Evolutionary conservation across 2,888 invertebrate genomes (phyloP), one percentile per base, ranked within the genome.

Genomic region (Chloroclystis v-ata): DNA sequence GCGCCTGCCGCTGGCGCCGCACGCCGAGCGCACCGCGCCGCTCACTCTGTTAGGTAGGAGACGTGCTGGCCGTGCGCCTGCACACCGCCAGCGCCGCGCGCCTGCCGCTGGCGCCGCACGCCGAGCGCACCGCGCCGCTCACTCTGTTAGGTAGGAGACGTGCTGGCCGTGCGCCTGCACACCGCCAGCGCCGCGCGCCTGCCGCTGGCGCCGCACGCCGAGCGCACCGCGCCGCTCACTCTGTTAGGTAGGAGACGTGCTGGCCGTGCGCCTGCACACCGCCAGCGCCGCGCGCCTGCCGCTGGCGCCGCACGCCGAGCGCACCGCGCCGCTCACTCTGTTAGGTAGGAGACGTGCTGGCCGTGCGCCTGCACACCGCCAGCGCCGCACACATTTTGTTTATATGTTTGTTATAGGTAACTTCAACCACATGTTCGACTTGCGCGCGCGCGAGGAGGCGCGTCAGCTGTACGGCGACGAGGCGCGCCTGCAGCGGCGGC

Each of bases 401-500:
- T n/a, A n/a, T n/a, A n/a, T n/a, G n/a, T n/a, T n/a, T n/a, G n/a
- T n/a, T n/a, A n/a, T n/a, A n/a, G n/a, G 84, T 60, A 85, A 82
- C 75, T 82, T 88, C 72, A 77, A 82, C 65, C 78, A 79, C 57
- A 82, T 86, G 86, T 83, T 87, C 71, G 87, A 86, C 72, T 67
- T 78, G 28, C 54, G 51, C 37, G 79, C 78, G 28, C 71, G 82
- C 8, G 63, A 43, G 57, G 79, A 73, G 62, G 82, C 85, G 45
- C 78, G 78, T 56, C 62, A 57, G 1, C 73, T 88, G n/a, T 85
- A 73, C 71, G 67, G 77, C 5, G 82, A 84, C 69, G 80, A 78
- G 57, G 68, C 43, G 16, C 55, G 78, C 10, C 58, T 78, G 54
- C 72, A 67, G 56, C 62, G 71, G n/a, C 69, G 82, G 8, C 65